A percentile compares a stretch with the other conserved stretches of the same genome.
These are phyloP conservation scores for Latrodectus geometricus DNA, from an alignment of 1,140 invertebrate species.

Conservation along the genomic window DNA sequence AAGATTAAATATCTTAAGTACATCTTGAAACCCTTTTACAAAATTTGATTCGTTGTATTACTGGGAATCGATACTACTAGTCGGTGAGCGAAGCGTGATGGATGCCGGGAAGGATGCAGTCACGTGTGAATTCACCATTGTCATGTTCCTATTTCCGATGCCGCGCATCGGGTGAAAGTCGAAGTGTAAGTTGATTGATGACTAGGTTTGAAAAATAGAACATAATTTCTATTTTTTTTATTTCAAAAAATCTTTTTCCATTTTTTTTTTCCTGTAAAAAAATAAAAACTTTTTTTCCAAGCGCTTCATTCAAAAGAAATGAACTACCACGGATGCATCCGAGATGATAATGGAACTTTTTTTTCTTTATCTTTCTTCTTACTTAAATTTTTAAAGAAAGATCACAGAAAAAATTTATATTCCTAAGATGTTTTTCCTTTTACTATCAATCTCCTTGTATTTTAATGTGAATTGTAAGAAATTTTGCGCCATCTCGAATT, in stretches of 20 bases:
- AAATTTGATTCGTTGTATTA: background rate
- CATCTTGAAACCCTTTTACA: too few species aligned
- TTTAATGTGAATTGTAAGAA: too few species aligned
- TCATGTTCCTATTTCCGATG: conserved; percentile 32
- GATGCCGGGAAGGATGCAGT: conserved; percentile 32
- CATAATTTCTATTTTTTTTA: conserved; percentile 49
- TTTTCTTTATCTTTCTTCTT: background rate
- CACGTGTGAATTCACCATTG: conserved; percentile 10
- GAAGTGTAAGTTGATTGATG: conserved; percentile 27
- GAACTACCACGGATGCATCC: background rate
- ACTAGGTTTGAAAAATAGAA: conserved; percentile 30
- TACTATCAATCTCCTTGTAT: too few species aligned
- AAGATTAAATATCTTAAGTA: too few species aligned
- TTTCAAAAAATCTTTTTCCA: conserved; percentile 5
- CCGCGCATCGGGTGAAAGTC: background rate
- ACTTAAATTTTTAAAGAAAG: background rate
- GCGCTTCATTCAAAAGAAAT: background rate
- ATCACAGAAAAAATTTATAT: too few species aligned
- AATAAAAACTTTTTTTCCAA: background rate
- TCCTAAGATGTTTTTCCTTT: too few species aligned
- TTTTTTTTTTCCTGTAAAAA: background rate
- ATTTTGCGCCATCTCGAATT: too few species aligned
- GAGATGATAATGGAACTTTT: conserved; percentile 28
- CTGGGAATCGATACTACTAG: background rate
- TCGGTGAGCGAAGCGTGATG: conserved; percentile 10